These are phyloP conservation scores for Mercenaria mercenaria DNA, from an alignment of 1,140 invertebrate genomes.

Conservation along the genomic window DNA sequence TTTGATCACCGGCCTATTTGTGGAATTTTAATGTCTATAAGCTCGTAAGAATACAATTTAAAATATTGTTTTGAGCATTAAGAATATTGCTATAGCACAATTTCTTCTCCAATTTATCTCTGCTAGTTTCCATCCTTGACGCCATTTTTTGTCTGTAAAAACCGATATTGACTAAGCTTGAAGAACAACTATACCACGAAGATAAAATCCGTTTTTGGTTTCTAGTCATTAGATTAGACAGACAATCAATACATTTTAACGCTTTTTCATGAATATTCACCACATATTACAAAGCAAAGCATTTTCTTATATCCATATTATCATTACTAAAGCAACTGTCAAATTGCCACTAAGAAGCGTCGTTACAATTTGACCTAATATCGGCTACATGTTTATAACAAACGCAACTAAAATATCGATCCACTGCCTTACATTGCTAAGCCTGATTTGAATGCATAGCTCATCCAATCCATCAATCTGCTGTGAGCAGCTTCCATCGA, in stretches of 20 bases:
- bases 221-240: no score
- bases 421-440: neutral
- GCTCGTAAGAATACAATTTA: no score
- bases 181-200: neutral
- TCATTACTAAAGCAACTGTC: no score
- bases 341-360: neutral
- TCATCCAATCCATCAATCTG: neutral
- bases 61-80: no score
- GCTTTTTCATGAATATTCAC: neutral
- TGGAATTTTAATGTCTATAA: no score
- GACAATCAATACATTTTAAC: neutral
- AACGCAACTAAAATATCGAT: neutral
- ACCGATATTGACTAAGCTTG: neutral
- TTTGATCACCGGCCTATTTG: neutral
- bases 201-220: neutral
- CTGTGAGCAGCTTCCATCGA: neutral
- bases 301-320: no score
- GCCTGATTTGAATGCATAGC: slow-evolving; percentile 11
- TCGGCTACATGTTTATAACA: neutral
- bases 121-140: neutral
- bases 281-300: neutral
- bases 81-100: no score
- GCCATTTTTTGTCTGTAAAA: neutral
- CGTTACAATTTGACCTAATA: neutral
- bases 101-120: neutral